phyloP scores from a whole-genome alignment of 2,113 vertebrate genomes.

The Cryptomyrus ogoouensis region DNA sequence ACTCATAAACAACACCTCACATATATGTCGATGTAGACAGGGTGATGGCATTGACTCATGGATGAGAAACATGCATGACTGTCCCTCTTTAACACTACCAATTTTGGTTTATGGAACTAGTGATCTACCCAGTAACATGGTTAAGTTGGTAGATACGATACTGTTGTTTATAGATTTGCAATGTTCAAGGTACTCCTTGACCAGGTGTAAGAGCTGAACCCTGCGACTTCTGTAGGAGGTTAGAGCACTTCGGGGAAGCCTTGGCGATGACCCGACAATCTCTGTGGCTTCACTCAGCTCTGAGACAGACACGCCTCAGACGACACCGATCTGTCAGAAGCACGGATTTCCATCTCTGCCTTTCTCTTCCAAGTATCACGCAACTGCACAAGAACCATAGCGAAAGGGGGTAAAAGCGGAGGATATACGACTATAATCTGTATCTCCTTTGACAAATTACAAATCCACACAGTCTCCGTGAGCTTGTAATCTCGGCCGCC shows the following conservation, averaged over 20 bases:
- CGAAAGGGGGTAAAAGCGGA: not conserved
- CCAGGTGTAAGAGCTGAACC: not conserved
- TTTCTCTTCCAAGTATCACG: not conserved
- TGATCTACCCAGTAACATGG: not conserved
- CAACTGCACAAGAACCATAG: not conserved
- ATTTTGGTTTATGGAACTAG: not conserved
- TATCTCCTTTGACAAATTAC: not conserved
- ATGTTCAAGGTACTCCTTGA: not conserved
- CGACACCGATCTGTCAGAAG: conserved; percentile 15
- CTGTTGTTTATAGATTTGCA: not conserved
- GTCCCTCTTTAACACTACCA: not conserved
- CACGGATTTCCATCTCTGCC: not conserved
- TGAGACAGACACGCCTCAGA: not conserved
- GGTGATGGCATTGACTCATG: not conserved
- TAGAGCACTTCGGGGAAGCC: not conserved
- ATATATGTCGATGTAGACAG: not conserved
- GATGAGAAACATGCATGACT: not conserved
- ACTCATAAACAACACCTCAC: not conserved
- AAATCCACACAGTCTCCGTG: not conserved
- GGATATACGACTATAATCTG: not conserved
- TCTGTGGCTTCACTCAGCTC: not conserved
- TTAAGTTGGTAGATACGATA: not conserved
- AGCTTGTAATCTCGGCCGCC: not conserved
- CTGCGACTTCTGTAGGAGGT: not conserved
- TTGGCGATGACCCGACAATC: not conserved